Evolutionary conservation across 2,113 vertebrate species (phyloP), one percentile per base, ranked within the genome.

Genomic region (Gasterosteus nipponicus): DNA sequence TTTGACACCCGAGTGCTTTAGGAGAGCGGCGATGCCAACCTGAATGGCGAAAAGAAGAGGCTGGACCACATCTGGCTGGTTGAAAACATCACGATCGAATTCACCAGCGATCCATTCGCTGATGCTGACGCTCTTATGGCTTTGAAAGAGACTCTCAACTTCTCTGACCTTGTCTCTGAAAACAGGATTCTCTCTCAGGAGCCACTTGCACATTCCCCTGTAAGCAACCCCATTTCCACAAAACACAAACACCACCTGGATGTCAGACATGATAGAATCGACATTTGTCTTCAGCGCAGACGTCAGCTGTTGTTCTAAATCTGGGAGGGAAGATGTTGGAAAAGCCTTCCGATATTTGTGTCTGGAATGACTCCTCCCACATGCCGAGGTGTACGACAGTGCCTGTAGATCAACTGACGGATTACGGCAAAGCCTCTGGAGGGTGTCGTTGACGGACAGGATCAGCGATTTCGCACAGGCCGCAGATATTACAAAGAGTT

Each of bases 41-140:
- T 97, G 96, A 69, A 96, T 77, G 0, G 94, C 92, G 84, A 97
- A 96, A 31, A 96, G 94, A 54, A 96, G 80, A n/a, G 94, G 93
- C 68, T 96, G 96, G 31, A 87, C 85, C 16, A 95, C 68, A 46
- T 93, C 82, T 69, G 95, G 93, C 8, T 87, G 90, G 10, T 87
- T 65, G 41, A 93, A 80, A 78, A 94, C 92, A 57, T 88, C 74
- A 10, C 73, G 56, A 33, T 91, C 91, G 31, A 39, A 53, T 12
- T 90, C 89, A 31, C 16, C 75, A 64, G 81, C 59, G 7, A 91
- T 73, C 78, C 88, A 92, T 18, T 88, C 81, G 64, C 89, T 73
- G n/a, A 96, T 86, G 65, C 71, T 85, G 57, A 87, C 89, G 42
- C 82, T 81, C 78, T 76, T 10, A 0, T 94, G 82, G 22, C 80